A percentile compares a stretch with the other conserved stretches of the same genome.
Evolutionary conservation across 2,797 vertebrate genomes (phyloP).

Genomic region (Pangasius krempfi): DNA sequence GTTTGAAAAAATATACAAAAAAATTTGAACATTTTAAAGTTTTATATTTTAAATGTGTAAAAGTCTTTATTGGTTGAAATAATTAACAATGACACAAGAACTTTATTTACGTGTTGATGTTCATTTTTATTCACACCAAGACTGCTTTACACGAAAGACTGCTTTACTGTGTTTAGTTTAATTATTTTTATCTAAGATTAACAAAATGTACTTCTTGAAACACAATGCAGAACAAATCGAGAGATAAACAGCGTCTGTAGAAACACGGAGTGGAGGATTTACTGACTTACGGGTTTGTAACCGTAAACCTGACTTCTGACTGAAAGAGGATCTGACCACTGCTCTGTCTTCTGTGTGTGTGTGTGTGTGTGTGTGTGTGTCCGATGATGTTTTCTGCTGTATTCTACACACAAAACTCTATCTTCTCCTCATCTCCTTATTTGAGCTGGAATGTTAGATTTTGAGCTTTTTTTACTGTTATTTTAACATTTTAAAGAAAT

Average conservation of each 20-base stretch:
- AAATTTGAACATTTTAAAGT: too few species aligned
- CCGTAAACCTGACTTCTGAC: slow-evolving; percentile 43
- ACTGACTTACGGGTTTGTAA: slow-evolving; percentile 44
- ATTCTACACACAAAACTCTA: not conserved
- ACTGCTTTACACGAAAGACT: too few species aligned
- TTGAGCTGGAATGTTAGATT: not conserved
- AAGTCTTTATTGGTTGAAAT: too few species aligned
- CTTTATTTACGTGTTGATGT: too few species aligned
- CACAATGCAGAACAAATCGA: too few species aligned
- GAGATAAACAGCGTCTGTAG: not conserved
- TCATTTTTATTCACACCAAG: too few species aligned
- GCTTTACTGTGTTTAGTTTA: too few species aligned
- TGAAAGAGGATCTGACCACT: slow-evolving; percentile 59
- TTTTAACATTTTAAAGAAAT: not conserved
- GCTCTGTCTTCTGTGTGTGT: not conserved
- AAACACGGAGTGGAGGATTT: slow-evolving; percentile 4
- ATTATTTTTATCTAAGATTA: too few species aligned
- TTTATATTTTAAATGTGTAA: too few species aligned
- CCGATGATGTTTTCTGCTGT: not conserved
- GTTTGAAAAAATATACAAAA: too few species aligned
- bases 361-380: slow-evolving; percentile 23
- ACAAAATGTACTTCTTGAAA: too few species aligned
- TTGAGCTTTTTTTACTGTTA: not conserved
- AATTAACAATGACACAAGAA: too few species aligned
- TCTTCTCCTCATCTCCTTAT: not conserved